These are phyloP conservation scores for Clupea harengus DNA, from an alignment of 2,113 vertebrate genomes.

Conservation along the genomic window DNA sequence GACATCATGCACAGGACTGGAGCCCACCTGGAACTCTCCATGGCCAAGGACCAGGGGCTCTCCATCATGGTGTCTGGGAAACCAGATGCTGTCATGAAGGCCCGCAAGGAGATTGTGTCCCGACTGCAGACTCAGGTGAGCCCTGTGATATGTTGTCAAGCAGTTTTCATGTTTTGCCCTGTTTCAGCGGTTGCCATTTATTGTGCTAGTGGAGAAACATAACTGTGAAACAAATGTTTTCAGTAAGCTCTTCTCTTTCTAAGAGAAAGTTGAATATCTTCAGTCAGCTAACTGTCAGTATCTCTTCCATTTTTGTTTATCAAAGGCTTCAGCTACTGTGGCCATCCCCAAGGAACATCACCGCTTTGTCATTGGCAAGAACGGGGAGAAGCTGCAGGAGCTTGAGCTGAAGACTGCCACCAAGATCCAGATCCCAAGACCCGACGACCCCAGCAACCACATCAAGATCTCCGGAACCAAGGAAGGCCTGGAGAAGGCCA, in stretches of 20 bases:
- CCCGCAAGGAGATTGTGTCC: constrained; percentile 97
- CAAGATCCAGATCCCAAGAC: constrained; percentile 98
- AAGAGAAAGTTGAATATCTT: background rate
- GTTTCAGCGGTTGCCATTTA: background rate
- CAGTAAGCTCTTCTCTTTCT: too few relatives aligned
- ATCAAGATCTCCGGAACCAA: constrained; percentile 99
- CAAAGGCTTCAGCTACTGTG: constrained; percentile 91
- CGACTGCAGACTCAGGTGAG: constrained; percentile 95
- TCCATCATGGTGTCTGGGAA: constrained; percentile 99
- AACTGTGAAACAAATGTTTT: background rate
- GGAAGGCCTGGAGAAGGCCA: constrained; percentile 97
- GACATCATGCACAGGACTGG: constrained; percentile 99
- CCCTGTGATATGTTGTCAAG: background rate
- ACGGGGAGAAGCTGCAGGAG: constrained; percentile 97
- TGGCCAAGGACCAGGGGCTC: constrained; percentile 98
- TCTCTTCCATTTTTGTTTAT: background rate
- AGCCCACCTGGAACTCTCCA: constrained; percentile 95
- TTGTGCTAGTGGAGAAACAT: background rate
- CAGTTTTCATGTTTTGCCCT: too few relatives aligned
- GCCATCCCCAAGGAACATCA: constrained; percentile 98
- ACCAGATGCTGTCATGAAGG: constrained; percentile 97
- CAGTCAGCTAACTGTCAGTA: background rate
- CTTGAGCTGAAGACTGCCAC: constrained; percentile 98
- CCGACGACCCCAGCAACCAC: constrained; percentile 95
- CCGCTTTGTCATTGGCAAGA: constrained; percentile 98